phyloP scores from a whole-genome alignment of 2,113 vertebrate genomes.

The Engystomops pustulosus region DNA sequence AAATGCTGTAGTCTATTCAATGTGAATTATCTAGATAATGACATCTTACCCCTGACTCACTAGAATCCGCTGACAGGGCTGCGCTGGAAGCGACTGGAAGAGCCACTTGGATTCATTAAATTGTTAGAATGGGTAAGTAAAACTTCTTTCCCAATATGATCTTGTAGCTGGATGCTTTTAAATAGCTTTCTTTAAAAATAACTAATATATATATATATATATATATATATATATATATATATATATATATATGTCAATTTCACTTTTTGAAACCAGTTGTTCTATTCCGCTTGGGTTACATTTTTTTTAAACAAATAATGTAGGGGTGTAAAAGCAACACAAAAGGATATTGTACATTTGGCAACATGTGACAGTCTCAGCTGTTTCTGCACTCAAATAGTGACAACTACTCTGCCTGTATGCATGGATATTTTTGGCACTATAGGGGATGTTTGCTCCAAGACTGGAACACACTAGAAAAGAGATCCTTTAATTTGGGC shows the following conservation, averaged over 20 bases:
- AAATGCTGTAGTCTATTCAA: constrained; percentile 7
- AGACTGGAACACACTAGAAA: not conserved
- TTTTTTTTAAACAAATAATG: not conserved
- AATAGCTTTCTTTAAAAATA: too few species aligned
- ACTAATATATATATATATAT: too few species aligned
- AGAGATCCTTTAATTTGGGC: not conserved
- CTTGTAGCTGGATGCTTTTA: not conserved
- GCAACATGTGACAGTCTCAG: not conserved
- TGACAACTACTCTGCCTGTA: not conserved
- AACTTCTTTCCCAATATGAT: not conserved
- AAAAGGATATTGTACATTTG: not conserved
- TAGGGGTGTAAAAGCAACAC: not conserved
- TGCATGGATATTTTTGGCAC: not conserved
- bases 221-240: too few species aligned
- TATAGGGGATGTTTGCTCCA: not conserved
- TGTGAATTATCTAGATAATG: constrained; percentile 37
- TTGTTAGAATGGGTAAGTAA: constrained; percentile 89
- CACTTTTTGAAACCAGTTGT: too few species aligned
- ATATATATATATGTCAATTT: too few species aligned
- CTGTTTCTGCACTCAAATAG: not conserved
- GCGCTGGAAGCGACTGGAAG: constrained; percentile 83
- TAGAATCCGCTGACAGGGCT: constrained; percentile 75
- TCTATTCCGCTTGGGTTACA: not conserved
- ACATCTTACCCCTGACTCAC: constrained; percentile 60
- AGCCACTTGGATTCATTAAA: constrained; percentile 91